These are phyloP conservation scores for Lophochroa leadbeateri DNA, from an alignment of 2,113 vertebrate genomes.

Conservation along the genomic window DNA sequence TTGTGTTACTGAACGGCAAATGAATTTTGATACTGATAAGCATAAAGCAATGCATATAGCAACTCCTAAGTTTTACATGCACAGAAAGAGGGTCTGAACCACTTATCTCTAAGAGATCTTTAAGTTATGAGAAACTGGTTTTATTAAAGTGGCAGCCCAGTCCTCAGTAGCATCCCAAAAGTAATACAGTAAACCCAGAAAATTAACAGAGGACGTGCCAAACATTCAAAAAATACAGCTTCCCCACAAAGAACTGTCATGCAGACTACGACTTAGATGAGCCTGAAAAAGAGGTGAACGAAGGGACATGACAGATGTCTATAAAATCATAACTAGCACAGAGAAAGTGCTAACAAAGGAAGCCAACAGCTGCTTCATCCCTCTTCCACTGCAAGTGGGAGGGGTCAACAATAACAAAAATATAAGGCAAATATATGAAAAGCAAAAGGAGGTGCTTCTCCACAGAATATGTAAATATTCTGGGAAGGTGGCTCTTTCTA, in stretches of 20 bases:
- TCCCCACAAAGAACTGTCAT: neutral
- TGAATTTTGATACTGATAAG: neutral
- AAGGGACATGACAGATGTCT: neutral
- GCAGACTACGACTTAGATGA: neutral
- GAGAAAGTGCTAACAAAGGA: neutral
- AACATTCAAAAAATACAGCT: neutral
- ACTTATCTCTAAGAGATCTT: neutral
- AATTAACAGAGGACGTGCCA: neutral
- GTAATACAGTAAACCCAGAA: neutral
- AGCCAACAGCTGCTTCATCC: neutral
- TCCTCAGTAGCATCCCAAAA: neutral
- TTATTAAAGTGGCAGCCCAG: neutral
- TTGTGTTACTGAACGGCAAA: neutral
- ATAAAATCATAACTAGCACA: neutral
- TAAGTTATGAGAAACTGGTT: neutral
- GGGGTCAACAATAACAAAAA: neutral
- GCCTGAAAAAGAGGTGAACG: neutral
- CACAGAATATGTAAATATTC: neutral
- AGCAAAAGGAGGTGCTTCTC: neutral
- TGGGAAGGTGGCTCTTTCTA: neutral
- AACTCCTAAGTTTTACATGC: neutral
- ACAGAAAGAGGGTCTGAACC: neutral
- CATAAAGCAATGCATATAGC: neutral
- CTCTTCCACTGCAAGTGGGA: neutral
- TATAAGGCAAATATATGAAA: neutral